Conservation (phyloP, 2,888 invertebrate genomes). For the Oscheius myriophilus region DNA sequence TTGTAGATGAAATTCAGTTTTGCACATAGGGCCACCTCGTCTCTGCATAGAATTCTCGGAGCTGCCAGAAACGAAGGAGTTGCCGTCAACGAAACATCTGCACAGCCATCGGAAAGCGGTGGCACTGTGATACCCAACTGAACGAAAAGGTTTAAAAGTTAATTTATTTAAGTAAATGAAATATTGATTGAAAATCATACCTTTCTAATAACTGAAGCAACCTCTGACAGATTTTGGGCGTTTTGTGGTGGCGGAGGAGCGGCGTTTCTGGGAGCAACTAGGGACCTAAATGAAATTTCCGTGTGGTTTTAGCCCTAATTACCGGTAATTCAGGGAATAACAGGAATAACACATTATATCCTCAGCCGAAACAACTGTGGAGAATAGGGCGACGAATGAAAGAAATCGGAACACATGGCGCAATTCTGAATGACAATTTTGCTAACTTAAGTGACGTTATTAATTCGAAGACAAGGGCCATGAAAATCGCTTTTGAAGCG, state of each 20-base stretch:
- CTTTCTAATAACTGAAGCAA: not conserved
- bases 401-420: not conserved
- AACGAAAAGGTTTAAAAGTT: not conserved
- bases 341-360: conserved; percentile 20
- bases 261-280: conserved; percentile 17
- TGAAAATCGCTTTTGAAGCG: too few species aligned
- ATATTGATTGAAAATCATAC: too few species aligned
- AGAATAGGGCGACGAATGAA: not conserved
- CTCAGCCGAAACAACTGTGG: not conserved
- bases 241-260: conserved; percentile 6
- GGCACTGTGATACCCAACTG: conserved; percentile 8
- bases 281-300: conserved; percentile 1
- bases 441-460: too few species aligned
- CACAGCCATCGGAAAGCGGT: conserved; percentile 12
- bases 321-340: conserved; percentile 21
- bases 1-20: conserved; percentile 13
- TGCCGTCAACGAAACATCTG: conserved; percentile 13
- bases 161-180: not conserved
- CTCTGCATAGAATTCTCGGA: conserved; percentile 9
- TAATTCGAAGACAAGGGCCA: too few species aligned
- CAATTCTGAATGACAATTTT: too few species aligned
- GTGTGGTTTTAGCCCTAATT: not conserved
- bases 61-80: conserved; percentile 15
- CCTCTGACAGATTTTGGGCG: conserved; percentile 5
- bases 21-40: not conserved